phyloP scores from a whole-genome alignment of 64 coral and sea anemone species.

The Actinia tenebrosa region DNA sequence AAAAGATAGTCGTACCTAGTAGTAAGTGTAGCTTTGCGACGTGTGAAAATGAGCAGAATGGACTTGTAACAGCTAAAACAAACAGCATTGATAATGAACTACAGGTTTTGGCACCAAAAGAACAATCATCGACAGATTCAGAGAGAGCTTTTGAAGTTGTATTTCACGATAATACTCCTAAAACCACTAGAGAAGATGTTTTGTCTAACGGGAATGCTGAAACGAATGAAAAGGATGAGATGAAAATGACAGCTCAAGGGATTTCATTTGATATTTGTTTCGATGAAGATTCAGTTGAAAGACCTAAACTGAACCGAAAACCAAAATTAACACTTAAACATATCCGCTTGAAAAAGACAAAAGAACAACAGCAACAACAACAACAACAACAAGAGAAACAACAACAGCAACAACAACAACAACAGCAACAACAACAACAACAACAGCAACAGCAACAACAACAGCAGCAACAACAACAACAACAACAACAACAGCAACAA shows the following conservation, averaged over 20 bases:
- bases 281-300: conserved; percentile 9
- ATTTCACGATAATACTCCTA: not conserved
- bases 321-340: conserved; percentile 18
- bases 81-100: not conserved
- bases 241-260: not conserved
- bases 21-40: not conserved
- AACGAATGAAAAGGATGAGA: not conserved
- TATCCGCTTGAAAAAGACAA: conserved; percentile 12
- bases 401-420: no score
- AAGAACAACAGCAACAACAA: not conserved
- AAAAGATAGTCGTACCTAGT: not conserved
- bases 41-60: not conserved
- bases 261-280: conserved; percentile 24
- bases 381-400: not conserved
- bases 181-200: not conserved
- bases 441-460: not conserved
- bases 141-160: no score
- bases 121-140: not conserved
- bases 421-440: no score
- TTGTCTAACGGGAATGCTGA: not conserved
- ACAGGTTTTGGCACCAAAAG: not conserved
- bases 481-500: no score
- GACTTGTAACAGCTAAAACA: not conserved
- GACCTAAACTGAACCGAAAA: not conserved
- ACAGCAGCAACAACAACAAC: no score